These are phyloP conservation scores for Musca vetustissima DNA, from an alignment of 1,140 invertebrate species.

Conservation along the genomic window DNA sequence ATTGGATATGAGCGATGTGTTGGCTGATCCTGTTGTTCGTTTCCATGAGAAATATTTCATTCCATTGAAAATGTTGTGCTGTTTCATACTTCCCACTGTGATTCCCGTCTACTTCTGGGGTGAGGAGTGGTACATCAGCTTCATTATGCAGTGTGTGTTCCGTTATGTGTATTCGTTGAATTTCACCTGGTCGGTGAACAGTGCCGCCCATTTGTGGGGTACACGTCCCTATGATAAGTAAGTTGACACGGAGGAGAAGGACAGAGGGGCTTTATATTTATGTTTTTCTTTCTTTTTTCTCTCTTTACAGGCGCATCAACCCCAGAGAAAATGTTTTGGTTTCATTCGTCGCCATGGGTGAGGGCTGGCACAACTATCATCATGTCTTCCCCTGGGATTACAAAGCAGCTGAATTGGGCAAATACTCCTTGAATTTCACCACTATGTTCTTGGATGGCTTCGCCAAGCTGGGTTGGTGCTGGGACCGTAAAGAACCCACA, in stretches of 20 bases:
- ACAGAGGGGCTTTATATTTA: background rate
- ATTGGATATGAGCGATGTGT: constrained; percentile 79
- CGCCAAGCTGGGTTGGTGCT: constrained; percentile 76
- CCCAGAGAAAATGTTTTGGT: constrained; percentile 67
- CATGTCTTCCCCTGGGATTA: constrained; percentile 85
- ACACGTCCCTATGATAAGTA: constrained; percentile 57
- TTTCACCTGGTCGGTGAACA: constrained; percentile 87
- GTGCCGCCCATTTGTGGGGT: constrained; percentile 53
- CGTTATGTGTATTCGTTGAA: constrained; percentile 80
- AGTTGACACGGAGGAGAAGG: constrained; percentile 31
- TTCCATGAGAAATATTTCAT: constrained; percentile 78
- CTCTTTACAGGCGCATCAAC: constrained; percentile 63
- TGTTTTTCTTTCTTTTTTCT: background rate
- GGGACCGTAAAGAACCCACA: constrained; percentile 71
- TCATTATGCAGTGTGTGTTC: constrained; percentile 64
- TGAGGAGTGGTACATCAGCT: constrained; percentile 66
- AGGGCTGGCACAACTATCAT: constrained; percentile 92
- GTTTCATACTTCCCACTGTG: constrained; percentile 77
- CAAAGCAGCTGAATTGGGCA: constrained; percentile 66
- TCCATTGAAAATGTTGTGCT: constrained; percentile 67
- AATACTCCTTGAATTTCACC: constrained; percentile 53
- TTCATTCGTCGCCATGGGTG: constrained; percentile 63
- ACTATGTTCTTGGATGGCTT: constrained; percentile 72
- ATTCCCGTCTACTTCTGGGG: constrained; percentile 75
- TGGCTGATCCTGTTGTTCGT: constrained; percentile 71